These are phyloP conservation scores for Paelopatides confundens DNA, from an alignment of 53 echinoderm and acorn worm genomes.

Conservation along the genomic window DNA sequence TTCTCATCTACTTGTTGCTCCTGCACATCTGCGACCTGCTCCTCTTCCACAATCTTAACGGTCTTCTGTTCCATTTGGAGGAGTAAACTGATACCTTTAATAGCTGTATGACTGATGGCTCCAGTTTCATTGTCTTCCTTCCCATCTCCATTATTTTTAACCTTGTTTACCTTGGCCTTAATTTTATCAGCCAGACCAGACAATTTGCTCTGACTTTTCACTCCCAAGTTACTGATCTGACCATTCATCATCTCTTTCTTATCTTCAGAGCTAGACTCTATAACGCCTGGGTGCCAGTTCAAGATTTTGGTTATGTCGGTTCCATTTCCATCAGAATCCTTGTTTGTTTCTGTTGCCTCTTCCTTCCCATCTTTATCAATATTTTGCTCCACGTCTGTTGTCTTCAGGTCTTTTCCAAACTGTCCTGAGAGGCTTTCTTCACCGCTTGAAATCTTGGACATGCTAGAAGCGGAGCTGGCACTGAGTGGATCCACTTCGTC, in stretches of 20 bases:
- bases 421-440: conserved; percentile 9
- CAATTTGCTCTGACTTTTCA: neutral
- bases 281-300: neutral
- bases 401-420: conserved; percentile 32
- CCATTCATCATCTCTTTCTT: neutral
- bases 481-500: conserved; percentile 5
- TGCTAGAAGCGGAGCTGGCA: neutral
- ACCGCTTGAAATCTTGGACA: conserved; percentile 6
- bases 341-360: neutral
- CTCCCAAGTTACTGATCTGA: neutral
- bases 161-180: conserved; percentile 17
- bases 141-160: neutral
- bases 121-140: neutral
- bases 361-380: neutral
- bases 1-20: neutral
- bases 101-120: no score
- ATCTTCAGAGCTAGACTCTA: neutral
- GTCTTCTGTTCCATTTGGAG: no score
- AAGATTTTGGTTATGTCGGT: neutral
- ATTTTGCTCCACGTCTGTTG: conserved; percentile 16
- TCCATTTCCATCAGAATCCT: neutral
- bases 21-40: neutral
- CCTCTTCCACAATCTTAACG: neutral
- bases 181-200: conserved; percentile 35
- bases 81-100: no score